Evolutionary conservation across 2,888 invertebrate genomes (phyloP), one percentile per base, ranked within the genome.

Genomic region (Aporophyla nigra): DNA sequence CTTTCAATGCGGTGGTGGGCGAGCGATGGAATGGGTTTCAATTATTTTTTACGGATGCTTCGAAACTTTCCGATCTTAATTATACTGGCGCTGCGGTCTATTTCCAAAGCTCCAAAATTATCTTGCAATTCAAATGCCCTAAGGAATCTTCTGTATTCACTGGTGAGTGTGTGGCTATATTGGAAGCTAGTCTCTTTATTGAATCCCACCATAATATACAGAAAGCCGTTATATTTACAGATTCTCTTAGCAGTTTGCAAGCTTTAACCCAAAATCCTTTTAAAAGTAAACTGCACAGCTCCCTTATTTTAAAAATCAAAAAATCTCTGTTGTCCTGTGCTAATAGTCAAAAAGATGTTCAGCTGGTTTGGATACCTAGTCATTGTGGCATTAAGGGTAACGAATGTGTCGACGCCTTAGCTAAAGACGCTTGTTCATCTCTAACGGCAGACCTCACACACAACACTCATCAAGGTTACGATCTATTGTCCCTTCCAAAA

Each of bases 11-110:
- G 61, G 61, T 61, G 61, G 40, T 61, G 40, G 40, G 12, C 61
- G 61, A 61, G 40, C 21, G 61, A 40, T 61, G 61, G 61, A 61
- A 33, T 21, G 61, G 21, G 21, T 61, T 61, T 10, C 61, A 61
- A 40, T 21, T 40, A 40, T 61, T 61, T 40, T 40, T 40, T 10
- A 40, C 40, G 1, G 61, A 61, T 12, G 40, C 40, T 61, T 61
- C 40, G 12, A 61, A 61, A 21, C 6, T 21, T 1, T 5, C n/a
- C 5, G 43, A 63, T 16, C 16, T 16, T 43, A 46, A 5, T 21
- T 5, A 33, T 33, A 59, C 2, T 33, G 33, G 33, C 4, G 33
- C 33, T 21, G 33, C 33, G 12, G 33, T 21, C 19, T 61, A 27
- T 58, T 16, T 7, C 58, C 33, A 61, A 61, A 33, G 12, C 33